Evolutionary conservation across 2,113 vertebrate species (phyloP), one percentile per base, ranked within the genome.

Genomic region (Macaca mulatta): DNA sequence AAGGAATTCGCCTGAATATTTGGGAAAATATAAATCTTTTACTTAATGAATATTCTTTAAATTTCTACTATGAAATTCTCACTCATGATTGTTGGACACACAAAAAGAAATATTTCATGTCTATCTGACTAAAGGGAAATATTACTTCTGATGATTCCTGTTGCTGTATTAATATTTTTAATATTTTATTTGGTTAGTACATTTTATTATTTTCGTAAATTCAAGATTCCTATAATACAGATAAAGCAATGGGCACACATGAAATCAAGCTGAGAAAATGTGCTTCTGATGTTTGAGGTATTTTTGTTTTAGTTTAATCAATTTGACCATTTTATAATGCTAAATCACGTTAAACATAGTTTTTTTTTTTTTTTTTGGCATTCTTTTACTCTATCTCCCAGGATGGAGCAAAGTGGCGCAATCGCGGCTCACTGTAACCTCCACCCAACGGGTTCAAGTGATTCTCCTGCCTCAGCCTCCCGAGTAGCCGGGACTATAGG

Each of bases 11-110:
- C 38, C 74, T 83, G 64, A 75, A 20, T 45, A 87, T 82, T 93
- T 97, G 48, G 84, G 95, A 23, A 96, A 90, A 91, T 67, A 88
- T 64, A 13, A 83, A 77, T 86, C 0, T 89, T 93, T 78, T 92
- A 78, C 89, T 90, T 67, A 91, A 92, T 77, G 35, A 89, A 45
- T 74, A 17, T 32, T 50, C 23, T 95, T 91, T 92, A 93, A 69
- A 82, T 89, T 90, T 80, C 22, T 89, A n/a, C 8, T 78, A 20
- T 78, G 89, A 78, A 61, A 86, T 81, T 89, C 50, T 83, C 13
- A 70, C 10, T 83, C 35, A 95, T 83, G 52, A 45, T 38, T 93
- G 8, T 77, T 89, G 85, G 64, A 72, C 5, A 72, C 32, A 2
- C 14, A 38, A 55, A 83, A 89, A 81, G 38, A 92, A 85, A 92